phyloP scores from a whole-genome alignment of 2,797 vertebrate genomes.

The Mus spretus region DNA sequence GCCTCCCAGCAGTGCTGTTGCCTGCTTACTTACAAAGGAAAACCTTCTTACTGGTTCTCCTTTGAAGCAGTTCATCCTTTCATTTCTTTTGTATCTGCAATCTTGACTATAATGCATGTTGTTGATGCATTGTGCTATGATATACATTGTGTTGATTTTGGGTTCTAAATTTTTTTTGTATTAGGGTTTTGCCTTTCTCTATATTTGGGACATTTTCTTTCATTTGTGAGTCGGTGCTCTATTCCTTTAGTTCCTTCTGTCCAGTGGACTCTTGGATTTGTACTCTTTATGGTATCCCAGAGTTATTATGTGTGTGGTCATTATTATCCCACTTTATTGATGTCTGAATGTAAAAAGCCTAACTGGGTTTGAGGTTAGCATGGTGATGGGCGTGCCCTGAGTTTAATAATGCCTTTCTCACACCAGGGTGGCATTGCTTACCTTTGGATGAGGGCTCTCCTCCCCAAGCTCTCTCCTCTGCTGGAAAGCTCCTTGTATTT shows the following conservation, averaged over 20 bases:
- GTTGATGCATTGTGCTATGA: no score
- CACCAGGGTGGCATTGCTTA: background rate
- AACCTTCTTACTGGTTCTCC: background rate
- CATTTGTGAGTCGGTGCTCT: background rate
- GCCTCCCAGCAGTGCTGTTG: background rate
- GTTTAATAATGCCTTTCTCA: background rate
- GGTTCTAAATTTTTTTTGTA: background rate
- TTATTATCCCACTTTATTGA: background rate
- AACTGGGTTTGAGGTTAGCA: background rate
- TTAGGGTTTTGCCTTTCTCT: no score
- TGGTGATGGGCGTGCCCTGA: background rate
- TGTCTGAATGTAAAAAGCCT: background rate
- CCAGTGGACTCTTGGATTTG: background rate
- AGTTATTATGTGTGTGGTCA: background rate
- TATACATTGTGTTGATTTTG: background rate
- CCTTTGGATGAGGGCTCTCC: background rate
- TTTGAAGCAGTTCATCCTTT: background rate
- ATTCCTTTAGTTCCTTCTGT: background rate
- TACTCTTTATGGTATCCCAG: background rate
- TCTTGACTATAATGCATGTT: background rate
- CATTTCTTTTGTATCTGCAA: background rate
- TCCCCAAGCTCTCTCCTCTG: background rate
- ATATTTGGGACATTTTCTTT: background rate
- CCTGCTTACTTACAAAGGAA: background rate
- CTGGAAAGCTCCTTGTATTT: background rate